These are phyloP conservation scores for Lumbricus terrestris DNA, from an alignment of 2,888 invertebrate genomes.

Conservation along the genomic window DNA sequence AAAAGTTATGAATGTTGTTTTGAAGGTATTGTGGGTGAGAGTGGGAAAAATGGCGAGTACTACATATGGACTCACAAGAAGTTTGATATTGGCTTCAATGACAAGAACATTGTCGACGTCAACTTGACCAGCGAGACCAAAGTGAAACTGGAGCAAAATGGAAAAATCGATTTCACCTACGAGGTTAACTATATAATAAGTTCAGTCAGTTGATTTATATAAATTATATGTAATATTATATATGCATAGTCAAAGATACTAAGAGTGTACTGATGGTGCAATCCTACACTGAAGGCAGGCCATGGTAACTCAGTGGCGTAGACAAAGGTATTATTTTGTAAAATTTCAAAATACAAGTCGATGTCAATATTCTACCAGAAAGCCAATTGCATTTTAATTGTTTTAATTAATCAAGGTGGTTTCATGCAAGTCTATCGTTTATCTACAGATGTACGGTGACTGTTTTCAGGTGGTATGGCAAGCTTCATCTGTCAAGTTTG, in stretches of 20 bases:
- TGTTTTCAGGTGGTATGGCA: conserved; percentile 79
- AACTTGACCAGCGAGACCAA: conserved; percentile 92
- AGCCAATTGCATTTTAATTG: not conserved
- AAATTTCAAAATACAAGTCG: not conserved
- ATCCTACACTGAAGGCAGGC: too few relatives aligned
- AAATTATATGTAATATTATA: not conserved
- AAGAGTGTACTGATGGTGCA: too few relatives aligned
- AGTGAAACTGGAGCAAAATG: conserved; percentile 74
- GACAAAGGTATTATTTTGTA: too few relatives aligned
- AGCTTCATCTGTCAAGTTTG: conserved; percentile 79
- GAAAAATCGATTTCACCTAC: conserved; percentile 86
- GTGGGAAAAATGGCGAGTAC: conserved; percentile 73
- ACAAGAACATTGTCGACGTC: conserved; percentile 94
- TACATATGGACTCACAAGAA: conserved; percentile 98
- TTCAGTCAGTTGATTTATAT: not conserved
- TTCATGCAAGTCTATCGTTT: not conserved
- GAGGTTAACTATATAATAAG: conserved; percentile 66
- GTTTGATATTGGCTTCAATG: conserved; percentile 90
- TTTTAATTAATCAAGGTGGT: not conserved
- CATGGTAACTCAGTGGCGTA: too few relatives aligned
- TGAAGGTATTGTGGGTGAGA: conserved; percentile 84
- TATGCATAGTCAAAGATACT: not conserved
- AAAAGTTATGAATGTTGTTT: not conserved
- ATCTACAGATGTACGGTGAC: not conserved
- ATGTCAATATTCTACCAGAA: not conserved